Evolutionary conservation across 2,888 invertebrate species (phyloP), one percentile per base, ranked within the genome.

Genomic region (Trichogramma evanescens): DNA sequence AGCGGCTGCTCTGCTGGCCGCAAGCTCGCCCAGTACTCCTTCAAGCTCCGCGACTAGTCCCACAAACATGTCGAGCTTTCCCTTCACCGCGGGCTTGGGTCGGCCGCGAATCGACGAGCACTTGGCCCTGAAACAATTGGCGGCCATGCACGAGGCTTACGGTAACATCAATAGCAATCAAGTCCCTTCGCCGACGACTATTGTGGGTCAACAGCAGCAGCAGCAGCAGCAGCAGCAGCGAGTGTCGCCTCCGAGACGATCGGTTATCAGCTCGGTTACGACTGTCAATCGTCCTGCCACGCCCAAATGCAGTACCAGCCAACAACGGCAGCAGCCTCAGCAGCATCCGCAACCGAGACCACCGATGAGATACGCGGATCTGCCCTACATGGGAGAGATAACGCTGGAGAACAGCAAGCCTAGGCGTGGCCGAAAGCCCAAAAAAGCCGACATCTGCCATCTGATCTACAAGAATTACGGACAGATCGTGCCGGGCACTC

Each of bases 381-480:
- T 93, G 51, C 93, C 93, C 0, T 93, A 93, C 77, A 93, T 93
- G 93, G 93, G 93, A 0, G 93, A 93, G 75, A 92, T 93, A 82
- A 93, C 93, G 0, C 77, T 93, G 58, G 92, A 93, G 72, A 91
- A 93, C 77, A 89, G 89, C 9, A 90, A 92, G 68, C 93, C 93
- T 0, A 80, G 93, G 45, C 82, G 94, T 63, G 93, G 93, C 0
- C 82, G 93, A 13, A 94, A 94, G 72, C 94, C 93, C 0, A 93
- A 93, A 74, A 93, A 94, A 76, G 92, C 93, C 0, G 93, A 93
- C 72, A 94, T 94, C 66, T 93, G 93, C 67, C 93, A 93, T 72
- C 80, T 93, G 50, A 93, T 93, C 67, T 93, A 93, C 72, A 93
- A 93, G 74, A 93, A 93, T 75, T 93, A 93, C 73, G 93, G 93